A percentile compares a stretch with the other conserved stretches of the same genome.
Evolutionary conservation across 2,113 vertebrate species (phyloP).

Genomic region (Morone saxatilis): DNA sequence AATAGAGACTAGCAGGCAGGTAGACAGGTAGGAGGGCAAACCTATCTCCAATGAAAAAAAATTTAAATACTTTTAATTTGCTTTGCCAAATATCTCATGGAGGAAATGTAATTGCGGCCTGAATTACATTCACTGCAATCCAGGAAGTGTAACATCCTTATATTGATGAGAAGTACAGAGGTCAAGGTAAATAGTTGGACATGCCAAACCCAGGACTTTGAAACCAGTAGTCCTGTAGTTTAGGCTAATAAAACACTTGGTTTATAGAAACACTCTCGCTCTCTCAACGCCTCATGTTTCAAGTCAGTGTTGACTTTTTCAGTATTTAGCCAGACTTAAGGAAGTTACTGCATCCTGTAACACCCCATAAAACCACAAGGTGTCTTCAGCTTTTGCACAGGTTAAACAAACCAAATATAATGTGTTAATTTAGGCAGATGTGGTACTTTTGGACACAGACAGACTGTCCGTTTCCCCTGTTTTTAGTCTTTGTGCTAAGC

Average conservation of each 20-base stretch:
- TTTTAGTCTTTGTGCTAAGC: not conserved
- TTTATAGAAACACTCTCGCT: not conserved
- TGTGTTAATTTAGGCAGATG: not conserved
- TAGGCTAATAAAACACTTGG: not conserved
- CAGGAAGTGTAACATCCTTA: not conserved
- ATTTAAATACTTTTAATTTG: conserved; percentile 31
- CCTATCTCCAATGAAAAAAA: conserved; percentile 12
- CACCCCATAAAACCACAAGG: conserved; percentile 3
- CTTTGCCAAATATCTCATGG: not conserved
- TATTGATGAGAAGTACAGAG: not conserved
- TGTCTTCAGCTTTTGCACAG: not conserved
- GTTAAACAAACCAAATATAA: conserved; percentile 7
- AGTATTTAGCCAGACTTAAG: not conserved
- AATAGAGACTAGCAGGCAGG: conserved; percentile 40
- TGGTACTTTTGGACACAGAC: not conserved
- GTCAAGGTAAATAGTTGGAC: not conserved
- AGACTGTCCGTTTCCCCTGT: not conserved
- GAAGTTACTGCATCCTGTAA: not conserved
- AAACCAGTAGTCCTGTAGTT: not conserved
- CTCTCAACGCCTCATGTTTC: not conserved
- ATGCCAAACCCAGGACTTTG: not conserved
- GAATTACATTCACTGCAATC: conserved; percentile 16
- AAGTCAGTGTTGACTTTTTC: not conserved
- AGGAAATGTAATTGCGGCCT: conserved; percentile 1
- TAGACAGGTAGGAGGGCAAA: conserved; percentile 20